Evolutionary conservation across 2,113 vertebrate species (phyloP).

Genomic region (Notothenia rossii): DNA sequence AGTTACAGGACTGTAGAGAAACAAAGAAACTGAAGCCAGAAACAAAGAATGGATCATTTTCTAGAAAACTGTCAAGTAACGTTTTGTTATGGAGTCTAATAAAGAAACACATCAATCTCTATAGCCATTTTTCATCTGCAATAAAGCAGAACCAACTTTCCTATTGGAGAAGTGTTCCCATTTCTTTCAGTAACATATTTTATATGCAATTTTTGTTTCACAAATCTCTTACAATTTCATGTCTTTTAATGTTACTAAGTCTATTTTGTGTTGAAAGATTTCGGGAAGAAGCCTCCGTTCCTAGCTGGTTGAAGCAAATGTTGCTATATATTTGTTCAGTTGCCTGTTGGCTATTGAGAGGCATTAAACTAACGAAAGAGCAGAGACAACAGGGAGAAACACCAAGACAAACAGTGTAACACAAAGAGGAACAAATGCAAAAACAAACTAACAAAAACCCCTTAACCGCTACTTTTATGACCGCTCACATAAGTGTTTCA

Average conservation of each 20-base stretch:
- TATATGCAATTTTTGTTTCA: too few relatives aligned
- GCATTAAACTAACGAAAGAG: background rate
- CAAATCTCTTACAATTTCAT: background rate
- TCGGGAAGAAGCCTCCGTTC: background rate
- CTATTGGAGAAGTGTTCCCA: background rate
- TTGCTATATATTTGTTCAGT: background rate
- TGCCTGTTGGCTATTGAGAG: background rate
- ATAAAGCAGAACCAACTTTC: background rate
- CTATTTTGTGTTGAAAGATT: background rate
- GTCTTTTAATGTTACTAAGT: background rate
- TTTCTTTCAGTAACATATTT: background rate
- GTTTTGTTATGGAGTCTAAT: background rate
- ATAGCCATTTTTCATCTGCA: background rate
- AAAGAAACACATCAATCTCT: background rate
- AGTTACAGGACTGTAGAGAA: constrained; percentile 51
- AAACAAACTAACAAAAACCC: background rate
- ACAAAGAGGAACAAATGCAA: background rate
- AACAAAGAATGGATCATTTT: constrained; percentile 44
- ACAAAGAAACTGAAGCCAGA: constrained; percentile 58
- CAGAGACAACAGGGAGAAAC: background rate
- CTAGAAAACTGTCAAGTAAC: background rate
- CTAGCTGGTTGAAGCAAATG: background rate
- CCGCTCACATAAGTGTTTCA: background rate
- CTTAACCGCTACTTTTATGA: too few relatives aligned
- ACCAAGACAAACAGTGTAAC: background rate